Evolutionary conservation across 2,113 vertebrate species (phyloP).

Genomic region (Phyllopteryx taeniolatus): DNA sequence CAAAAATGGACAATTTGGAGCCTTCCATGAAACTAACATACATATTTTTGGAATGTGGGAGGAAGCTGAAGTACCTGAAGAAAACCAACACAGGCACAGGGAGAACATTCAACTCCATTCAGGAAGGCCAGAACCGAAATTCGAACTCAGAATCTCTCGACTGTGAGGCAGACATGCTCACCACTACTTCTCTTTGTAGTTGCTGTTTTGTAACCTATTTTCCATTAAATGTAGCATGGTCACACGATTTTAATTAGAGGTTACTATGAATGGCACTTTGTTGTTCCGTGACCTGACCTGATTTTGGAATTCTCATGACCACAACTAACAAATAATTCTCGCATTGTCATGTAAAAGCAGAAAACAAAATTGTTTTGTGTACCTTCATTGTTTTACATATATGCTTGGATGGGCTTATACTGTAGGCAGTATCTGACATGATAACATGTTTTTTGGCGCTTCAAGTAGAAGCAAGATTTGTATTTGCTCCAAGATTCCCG

Average conservation of each 20-base stretch:
- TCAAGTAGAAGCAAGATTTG: not conserved
- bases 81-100: too few species aligned
- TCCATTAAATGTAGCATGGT: not conserved
- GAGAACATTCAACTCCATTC: too few species aligned
- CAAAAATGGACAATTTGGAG: not conserved
- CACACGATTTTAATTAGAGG: not conserved
- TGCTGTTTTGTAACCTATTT: not conserved
- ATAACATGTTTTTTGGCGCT: not conserved
- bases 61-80: not conserved
- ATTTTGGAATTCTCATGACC: slow-evolving; percentile 25
- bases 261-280: slow-evolving; percentile 20
- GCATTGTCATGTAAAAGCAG: slow-evolving; percentile 44
- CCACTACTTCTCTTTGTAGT: not conserved
- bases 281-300: slow-evolving; percentile 25
- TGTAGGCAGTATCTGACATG: not conserved
- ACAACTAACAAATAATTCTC: slow-evolving; percentile 4
- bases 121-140: too few species aligned
- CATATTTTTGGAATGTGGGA: not conserved
- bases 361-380: slow-evolving; percentile 18
- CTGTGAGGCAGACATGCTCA: not conserved
- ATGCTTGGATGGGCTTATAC: slow-evolving; percentile 2
- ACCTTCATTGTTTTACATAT: slow-evolving; percentile 30
- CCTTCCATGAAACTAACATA: not conserved
- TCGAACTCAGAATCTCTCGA: too few species aligned
- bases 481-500: not conserved